These are phyloP conservation scores for Micromussa lordhowensis DNA, from an alignment of 92 coral and sea anemone genomes.

Conservation along the genomic window DNA sequence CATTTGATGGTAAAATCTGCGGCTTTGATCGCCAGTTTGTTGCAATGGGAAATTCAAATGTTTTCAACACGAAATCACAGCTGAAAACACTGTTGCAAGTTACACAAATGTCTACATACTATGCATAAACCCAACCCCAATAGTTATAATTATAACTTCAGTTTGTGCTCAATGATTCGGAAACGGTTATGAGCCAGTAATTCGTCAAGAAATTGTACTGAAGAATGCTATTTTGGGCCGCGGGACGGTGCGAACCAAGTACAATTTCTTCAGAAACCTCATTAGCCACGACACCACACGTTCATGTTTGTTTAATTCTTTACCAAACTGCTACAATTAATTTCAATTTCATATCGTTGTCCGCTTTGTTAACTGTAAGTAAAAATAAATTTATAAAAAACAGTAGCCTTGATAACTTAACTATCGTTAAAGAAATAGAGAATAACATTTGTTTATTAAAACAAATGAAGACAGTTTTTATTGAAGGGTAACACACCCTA, in stretches of 20 bases:
- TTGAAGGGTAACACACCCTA: too few species aligned
- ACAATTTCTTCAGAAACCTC: background rate
- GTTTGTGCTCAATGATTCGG: background rate
- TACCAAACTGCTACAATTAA: background rate
- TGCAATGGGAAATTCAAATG: too few species aligned
- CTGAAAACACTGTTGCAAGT: too few species aligned
- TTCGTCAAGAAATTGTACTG: background rate
- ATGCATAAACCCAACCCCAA: too few species aligned
- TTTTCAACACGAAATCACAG: too few species aligned
- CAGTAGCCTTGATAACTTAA: background rate
- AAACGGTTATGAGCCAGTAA: background rate
- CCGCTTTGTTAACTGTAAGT: background rate
- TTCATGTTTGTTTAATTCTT: background rate
- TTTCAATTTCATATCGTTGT: background rate
- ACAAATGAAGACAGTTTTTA: background rate
- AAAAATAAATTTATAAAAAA: constrained; percentile 5
- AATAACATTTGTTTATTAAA: background rate
- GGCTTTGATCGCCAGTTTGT: too few species aligned
- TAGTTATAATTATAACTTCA: too few species aligned
- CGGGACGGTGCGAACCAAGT: background rate
- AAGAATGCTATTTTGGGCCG: background rate
- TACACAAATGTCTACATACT: too few species aligned
- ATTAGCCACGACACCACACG: background rate
- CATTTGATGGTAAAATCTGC: too few species aligned
- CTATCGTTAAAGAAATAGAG: background rate